Conservation (phyloP, 1,140 invertebrate genomes). For the Penaeus indicus region DNA sequence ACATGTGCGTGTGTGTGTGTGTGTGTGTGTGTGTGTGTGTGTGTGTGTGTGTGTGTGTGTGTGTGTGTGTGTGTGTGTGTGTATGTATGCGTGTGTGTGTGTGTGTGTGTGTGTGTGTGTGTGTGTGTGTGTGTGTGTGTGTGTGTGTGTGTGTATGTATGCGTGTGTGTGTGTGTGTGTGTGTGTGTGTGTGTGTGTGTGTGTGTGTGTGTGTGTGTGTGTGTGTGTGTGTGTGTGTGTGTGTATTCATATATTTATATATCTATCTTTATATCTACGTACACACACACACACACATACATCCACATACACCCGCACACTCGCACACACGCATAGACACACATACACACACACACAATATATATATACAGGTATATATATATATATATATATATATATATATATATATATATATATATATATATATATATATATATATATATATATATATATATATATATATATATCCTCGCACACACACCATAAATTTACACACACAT, state of each 20-base stretch:
- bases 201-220: too few relatives aligned
- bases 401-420: slow-evolving; percentile 15
- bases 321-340: neutral
- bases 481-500: neutral
- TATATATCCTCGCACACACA: neutral
- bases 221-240: neutral
- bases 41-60: neutral
- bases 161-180: neutral
- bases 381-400: slow-evolving; percentile 21
- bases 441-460: slow-evolving; percentile 15
- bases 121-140: neutral
- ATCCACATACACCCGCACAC: neutral
- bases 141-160: too few relatives aligned
- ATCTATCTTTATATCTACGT: neutral
- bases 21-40: too few relatives aligned
- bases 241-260: neutral
- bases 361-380: neutral
- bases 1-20: neutral
- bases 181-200: too few relatives aligned
- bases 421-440: slow-evolving; percentile 16
- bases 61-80: too few relatives aligned
- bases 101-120: too few relatives aligned
- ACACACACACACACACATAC: neutral
- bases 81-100: neutral
- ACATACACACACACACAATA: neutral